Conservation (phyloP, 2,797 vertebrate genomes). For the Oceanodroma leucorhoa region DNA sequence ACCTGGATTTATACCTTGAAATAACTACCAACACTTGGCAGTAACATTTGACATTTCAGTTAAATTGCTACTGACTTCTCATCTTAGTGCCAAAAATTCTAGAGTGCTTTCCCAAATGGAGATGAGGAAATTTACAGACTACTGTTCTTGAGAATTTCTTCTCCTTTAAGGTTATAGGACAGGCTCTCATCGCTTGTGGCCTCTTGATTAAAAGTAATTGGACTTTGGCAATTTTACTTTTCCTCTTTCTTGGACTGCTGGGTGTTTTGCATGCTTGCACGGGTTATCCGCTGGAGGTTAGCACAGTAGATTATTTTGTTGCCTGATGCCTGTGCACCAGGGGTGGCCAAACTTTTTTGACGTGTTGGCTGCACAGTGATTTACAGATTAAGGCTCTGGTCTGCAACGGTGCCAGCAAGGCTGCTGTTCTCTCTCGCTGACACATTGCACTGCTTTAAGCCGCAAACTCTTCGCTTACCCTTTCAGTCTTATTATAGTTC, state of each 20-base stretch:
- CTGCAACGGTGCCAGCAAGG: conserved; percentile 54
- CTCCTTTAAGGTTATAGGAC: conserved; percentile 57
- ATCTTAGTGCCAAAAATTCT: conserved; percentile 64
- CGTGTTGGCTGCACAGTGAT: conserved; percentile 59
- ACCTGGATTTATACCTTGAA: conserved; percentile 69
- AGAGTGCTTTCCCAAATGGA: conserved; percentile 52
- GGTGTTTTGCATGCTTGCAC: conserved; percentile 44
- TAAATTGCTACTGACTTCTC: conserved; percentile 74
- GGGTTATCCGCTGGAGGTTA: conserved; percentile 54
- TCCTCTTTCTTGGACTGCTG: conserved; percentile 4
- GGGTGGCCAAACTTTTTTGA: conserved; percentile 71
- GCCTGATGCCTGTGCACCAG: conserved; percentile 56
- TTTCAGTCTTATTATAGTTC: conserved; percentile 65
- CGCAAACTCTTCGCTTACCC: conserved; percentile 50
- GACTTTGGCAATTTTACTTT: conserved; percentile 44
- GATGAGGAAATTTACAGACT: conserved; percentile 54
- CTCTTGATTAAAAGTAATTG: conserved; percentile 72
- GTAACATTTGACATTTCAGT: conserved; percentile 67
- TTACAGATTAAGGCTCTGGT: conserved; percentile 70
- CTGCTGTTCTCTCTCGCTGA: conserved; percentile 59
- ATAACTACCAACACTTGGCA: conserved; percentile 64
- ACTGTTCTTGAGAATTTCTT: conserved; percentile 48
- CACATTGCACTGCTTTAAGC: conserved; percentile 54
- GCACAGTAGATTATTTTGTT: conserved; percentile 64
- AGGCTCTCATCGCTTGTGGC: conserved; percentile 64